Conservation (phyloP, 2,888 invertebrate genomes). For the Cenopis cana region DNA sequence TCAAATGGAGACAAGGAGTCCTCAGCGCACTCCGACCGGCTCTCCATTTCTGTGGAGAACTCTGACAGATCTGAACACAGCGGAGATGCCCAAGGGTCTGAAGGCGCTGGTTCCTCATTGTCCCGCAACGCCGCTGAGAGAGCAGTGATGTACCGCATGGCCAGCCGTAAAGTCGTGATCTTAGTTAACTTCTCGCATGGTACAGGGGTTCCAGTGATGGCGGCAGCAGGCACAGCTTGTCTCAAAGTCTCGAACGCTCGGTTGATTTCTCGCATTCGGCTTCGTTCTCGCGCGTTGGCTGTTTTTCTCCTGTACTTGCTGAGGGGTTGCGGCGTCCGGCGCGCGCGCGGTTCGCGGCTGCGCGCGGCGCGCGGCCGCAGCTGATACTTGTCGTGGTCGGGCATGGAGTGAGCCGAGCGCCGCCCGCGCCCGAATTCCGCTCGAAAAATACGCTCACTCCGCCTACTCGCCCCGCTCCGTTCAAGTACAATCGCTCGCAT, state of each 20-base stretch:
- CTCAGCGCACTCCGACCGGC: slow-evolving; percentile 80
- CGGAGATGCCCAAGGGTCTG: slow-evolving; percentile 77
- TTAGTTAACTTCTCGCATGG: slow-evolving; percentile 94
- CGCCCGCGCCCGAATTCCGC: slow-evolving; percentile 70
- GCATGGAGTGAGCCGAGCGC: slow-evolving; percentile 74
- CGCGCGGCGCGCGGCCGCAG: slow-evolving; percentile 82
- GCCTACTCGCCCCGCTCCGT: slow-evolving; percentile 77
- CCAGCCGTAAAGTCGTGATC: slow-evolving; percentile 93
- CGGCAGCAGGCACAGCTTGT: slow-evolving; percentile 89
- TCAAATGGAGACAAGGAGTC: slow-evolving; percentile 86
- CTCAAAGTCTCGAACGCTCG: slow-evolving; percentile 93
- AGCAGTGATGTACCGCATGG: slow-evolving; percentile 94
- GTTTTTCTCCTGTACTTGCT: slow-evolving; percentile 96
- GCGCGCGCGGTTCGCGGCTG: slow-evolving; percentile 81
- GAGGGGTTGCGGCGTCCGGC: slow-evolving; percentile 89
- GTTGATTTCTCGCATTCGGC: slow-evolving; percentile 96
- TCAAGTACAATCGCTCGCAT: slow-evolving; percentile 70
- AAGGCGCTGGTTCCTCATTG: slow-evolving; percentile 54
- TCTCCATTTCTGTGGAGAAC: slow-evolving; percentile 77
- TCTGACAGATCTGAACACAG: slow-evolving; percentile 84
- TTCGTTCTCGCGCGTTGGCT: slow-evolving; percentile 94
- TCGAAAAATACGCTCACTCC: slow-evolving; percentile 78
- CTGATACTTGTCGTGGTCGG: slow-evolving; percentile 84
- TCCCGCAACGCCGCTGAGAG: slow-evolving; percentile 88
- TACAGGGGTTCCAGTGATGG: slow-evolving; percentile 78